Percentiles rank a stretch among this genome's conserved stretches.
Evolutionary conservation across 2,888 invertebrate species (phyloP).

Genomic region (Andrena chrysosceles): DNA sequence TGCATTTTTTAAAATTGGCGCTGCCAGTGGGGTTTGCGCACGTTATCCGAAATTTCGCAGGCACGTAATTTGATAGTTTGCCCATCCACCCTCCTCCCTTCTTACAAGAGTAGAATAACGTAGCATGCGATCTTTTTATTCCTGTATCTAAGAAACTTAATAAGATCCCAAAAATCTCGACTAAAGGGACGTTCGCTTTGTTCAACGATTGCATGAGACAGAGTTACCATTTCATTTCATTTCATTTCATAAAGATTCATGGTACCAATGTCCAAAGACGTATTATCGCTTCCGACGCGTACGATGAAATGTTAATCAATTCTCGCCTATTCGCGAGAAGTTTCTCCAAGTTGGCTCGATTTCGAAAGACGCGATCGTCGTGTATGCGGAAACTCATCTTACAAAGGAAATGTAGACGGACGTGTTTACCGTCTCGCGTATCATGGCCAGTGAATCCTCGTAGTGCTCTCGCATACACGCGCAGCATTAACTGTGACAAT

Average conservation of each 20-base stretch:
- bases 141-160: background rate
- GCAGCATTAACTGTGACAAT: background rate
- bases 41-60: constrained; percentile 77
- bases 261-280: background rate
- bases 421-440: constrained; percentile 1
- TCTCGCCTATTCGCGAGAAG: background rate
- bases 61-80: constrained; percentile 75
- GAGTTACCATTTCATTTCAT: background rate
- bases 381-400: constrained; percentile 2
- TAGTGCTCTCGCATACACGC: background rate
- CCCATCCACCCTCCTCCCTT: background rate
- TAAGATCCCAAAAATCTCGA: background rate
- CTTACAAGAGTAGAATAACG: background rate
- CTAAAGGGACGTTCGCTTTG: background rate
- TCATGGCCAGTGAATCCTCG: background rate
- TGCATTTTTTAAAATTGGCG: constrained; percentile 75
- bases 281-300: background rate
- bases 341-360: background rate
- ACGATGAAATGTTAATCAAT: background rate
- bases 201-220: background rate
- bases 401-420: background rate
- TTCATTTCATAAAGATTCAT: background rate
- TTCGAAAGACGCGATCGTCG: background rate
- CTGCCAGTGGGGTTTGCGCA: constrained; percentile 69
- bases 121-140: constrained; percentile 10